These are phyloP conservation scores for Atethmia centrago DNA, from an alignment of 2,888 invertebrate genomes.

Conservation along the genomic window DNA sequence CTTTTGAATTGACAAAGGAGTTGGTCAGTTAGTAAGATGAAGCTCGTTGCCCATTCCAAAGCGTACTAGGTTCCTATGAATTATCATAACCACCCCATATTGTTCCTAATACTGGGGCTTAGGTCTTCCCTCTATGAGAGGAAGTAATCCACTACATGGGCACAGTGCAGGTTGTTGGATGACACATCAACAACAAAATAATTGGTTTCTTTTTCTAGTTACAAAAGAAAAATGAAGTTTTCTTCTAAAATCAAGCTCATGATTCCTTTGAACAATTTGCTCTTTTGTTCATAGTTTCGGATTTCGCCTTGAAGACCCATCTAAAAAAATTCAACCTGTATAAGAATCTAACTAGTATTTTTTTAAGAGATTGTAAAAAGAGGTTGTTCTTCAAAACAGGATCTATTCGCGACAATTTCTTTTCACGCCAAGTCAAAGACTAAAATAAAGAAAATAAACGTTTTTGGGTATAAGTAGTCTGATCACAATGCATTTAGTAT, in stretches of 20 bases:
- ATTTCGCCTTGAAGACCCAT: neutral
- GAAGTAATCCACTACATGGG: no score
- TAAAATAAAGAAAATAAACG: conserved; percentile 30
- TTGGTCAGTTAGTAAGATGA: no score
- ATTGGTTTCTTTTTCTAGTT: no score
- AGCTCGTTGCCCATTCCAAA: no score
- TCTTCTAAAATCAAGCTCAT: neutral
- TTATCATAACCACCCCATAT: no score
- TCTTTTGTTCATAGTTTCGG: neutral
- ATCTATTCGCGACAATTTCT: conserved; percentile 30
- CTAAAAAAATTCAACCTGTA: neutral
- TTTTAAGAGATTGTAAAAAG: neutral
- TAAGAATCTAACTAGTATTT: neutral
- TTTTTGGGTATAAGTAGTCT: conserved; percentile 23
- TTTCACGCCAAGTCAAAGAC: conserved; percentile 51
- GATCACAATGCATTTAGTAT: conserved; percentile 23
- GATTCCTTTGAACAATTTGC: neutral
- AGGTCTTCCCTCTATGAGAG: no score
- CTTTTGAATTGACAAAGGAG: no score
- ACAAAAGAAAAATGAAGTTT: neutral
- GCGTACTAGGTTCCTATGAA: no score
- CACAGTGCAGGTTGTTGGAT: no score
- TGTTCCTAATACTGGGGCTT: no score
- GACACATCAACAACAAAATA: no score
- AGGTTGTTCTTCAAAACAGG: conserved; percentile 45